Evolutionary conservation across 1,140 invertebrate species (phyloP), one percentile per base, ranked within the genome.

Genomic region (Polypedilum vanderplanki): DNA sequence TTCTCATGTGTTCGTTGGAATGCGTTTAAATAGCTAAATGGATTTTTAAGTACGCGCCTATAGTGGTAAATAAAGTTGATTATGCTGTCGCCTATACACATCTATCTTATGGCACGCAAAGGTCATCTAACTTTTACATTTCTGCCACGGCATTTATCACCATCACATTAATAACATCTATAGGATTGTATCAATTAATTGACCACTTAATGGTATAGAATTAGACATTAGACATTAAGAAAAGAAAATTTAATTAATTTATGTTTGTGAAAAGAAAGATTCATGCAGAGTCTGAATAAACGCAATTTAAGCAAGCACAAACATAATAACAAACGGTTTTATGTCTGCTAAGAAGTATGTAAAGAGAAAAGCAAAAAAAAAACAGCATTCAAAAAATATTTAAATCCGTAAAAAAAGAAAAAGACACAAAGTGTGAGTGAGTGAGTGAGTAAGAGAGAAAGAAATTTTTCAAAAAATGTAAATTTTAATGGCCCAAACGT

Each of bases 11-110:
- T 33, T 33, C 24, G 5, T 33, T 57, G 46, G 46, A 57, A 57
- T 57, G 46, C n/a, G 46, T 57, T 57, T 57, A 57, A 57, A 57
- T 57, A 57, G 46, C 46, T 57, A 57, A 57, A 57, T 57, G 46
- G 12, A 57, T 15, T 57, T 57, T 57, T 57, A 57, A 57, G 46
- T 57, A 57, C 46, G 46, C 46, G 46, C 46, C 46, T 57, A 57
- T 57, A 57, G 46, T 57, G 46, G 46, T 57, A 57, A 33, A 33
- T 57, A 57, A 57, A 57, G 46, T 57, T 57, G 46, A 57, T 57
- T 57, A 57, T 57, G 46, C 46, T 57, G 46, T 57, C 46, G 46
- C 46, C 46, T 57, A 12, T n/a, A 57, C n/a, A 12, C 46, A 57
- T 46, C 41, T 46, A 46, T 57, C 46, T n/a, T n/a, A 57, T 12